phyloP scores from a whole-genome alignment of 2,113 vertebrate genomes.

The Dipodomys spectabilis region DNA sequence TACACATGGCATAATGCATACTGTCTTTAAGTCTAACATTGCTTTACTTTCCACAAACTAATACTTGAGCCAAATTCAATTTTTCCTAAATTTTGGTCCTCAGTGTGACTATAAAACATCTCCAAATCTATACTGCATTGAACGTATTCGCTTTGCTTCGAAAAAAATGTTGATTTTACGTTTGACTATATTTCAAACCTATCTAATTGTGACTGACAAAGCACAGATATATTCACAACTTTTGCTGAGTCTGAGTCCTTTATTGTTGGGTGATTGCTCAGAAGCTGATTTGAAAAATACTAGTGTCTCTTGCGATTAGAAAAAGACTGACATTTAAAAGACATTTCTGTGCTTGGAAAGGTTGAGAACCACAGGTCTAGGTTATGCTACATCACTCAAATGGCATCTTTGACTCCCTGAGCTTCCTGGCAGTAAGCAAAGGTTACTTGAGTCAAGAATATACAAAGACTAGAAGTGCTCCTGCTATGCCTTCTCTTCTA shows the following conservation, averaged over 20 bases:
- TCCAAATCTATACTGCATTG: not conserved
- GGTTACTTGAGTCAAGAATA: constrained; percentile 31
- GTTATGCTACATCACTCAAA: constrained; percentile 23
- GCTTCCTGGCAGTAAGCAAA: constrained; percentile 12
- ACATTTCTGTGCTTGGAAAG: constrained; percentile 43
- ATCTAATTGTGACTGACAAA: not conserved
- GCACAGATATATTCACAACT: not conserved
- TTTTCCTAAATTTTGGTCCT: not conserved
- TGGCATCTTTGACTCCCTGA: not conserved
- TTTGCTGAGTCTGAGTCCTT: not conserved
- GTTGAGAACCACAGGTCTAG: constrained; percentile 17
- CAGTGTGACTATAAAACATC: not conserved
- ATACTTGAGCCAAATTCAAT: not conserved
- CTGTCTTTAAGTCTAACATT: not conserved
- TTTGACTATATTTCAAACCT: not conserved
- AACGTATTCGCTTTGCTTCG: not conserved
- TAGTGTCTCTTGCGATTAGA: not conserved
- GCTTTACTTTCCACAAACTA: not conserved
- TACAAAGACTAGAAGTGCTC: not conserved
- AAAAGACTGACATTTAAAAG: constrained; percentile 64
- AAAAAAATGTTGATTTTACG: not conserved
- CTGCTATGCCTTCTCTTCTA: not conserved
- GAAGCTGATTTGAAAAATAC: not conserved
- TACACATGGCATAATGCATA: not conserved
- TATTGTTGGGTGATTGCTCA: constrained; percentile 41